A percentile compares a stretch with the other conserved stretches of the same genome.
phyloP scores from a whole-genome alignment of 2,113 vertebrate genomes.

The Leucopsar rothschildi region DNA sequence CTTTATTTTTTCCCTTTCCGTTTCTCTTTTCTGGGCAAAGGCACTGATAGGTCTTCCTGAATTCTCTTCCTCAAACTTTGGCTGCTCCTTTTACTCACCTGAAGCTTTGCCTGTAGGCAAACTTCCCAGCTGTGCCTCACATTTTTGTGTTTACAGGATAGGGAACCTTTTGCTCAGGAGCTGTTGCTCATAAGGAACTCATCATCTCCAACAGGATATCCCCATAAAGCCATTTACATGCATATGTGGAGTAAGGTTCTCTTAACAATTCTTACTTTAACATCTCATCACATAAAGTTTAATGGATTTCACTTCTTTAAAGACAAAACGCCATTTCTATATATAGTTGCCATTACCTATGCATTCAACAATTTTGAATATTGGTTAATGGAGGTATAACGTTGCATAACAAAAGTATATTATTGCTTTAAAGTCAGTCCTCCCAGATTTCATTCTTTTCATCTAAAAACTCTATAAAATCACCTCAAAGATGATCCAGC shows the following conservation, averaged over 20 bases:
- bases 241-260: neutral
- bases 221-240: neutral
- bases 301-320: neutral
- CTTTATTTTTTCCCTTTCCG: accelerated
- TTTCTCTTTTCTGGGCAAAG: neutral
- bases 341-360: neutral
- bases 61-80: neutral
- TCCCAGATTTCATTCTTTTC: neutral
- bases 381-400: neutral
- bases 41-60: neutral
- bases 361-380: neutral
- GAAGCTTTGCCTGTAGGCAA: neutral
- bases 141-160: neutral
- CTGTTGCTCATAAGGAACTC: neutral
- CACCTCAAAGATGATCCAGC: neutral
- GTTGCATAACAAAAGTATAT: neutral
- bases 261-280: neutral
- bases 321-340: neutral
- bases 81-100: neutral
- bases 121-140: neutral
- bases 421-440: neutral
- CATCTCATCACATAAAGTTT: neutral
- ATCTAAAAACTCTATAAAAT: neutral
- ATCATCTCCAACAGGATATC: neutral
- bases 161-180: neutral